These are phyloP conservation scores for Halictus quadricinctus DNA, from an alignment of 2,888 invertebrate species.

Conservation along the genomic window DNA sequence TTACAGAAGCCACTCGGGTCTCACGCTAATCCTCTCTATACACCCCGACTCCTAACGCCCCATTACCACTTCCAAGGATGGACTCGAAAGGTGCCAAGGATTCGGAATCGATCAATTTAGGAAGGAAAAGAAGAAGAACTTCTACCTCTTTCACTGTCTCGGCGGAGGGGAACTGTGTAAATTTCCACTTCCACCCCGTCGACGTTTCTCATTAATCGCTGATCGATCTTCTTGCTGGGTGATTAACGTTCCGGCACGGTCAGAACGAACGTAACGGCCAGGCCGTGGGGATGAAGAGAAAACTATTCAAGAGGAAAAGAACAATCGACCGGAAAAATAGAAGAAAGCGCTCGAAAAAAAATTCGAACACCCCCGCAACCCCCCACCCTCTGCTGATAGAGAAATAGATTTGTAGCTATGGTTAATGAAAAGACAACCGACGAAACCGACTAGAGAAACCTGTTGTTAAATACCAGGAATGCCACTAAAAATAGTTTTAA, in stretches of 20 bases:
- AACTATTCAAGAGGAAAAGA: constrained; percentile 50
- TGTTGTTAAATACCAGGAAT: neutral
- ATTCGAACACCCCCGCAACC: neutral
- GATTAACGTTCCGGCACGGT: constrained; percentile 66
- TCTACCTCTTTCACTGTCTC: constrained; percentile 47
- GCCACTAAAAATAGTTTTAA: neutral
- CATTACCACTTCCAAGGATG: constrained; percentile 38
- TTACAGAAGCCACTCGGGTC: constrained; percentile 52
- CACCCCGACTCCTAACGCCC: constrained; percentile 48
- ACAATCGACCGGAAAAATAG: constrained; percentile 47
- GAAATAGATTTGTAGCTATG: constrained; percentile 39
- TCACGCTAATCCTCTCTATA: constrained; percentile 52
- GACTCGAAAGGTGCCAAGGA: constrained; percentile 55
- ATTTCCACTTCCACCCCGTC: constrained; percentile 65
- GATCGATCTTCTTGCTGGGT: constrained; percentile 69
- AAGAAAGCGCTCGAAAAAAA: constrained; percentile 15
- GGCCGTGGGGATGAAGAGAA: constrained; percentile 55
- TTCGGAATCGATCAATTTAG: constrained; percentile 62
- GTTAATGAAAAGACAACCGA: constrained; percentile 24
- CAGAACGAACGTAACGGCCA: constrained; percentile 37
- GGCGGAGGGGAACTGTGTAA: constrained; percentile 64
- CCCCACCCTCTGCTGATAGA: neutral
- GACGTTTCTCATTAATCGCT: constrained; percentile 73
- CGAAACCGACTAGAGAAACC: neutral
- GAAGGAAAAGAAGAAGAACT: constrained; percentile 30